These are phyloP conservation scores for Smittia sp. DNA, from an alignment of 2,888 invertebrate genomes.

Conservation along the genomic window DNA sequence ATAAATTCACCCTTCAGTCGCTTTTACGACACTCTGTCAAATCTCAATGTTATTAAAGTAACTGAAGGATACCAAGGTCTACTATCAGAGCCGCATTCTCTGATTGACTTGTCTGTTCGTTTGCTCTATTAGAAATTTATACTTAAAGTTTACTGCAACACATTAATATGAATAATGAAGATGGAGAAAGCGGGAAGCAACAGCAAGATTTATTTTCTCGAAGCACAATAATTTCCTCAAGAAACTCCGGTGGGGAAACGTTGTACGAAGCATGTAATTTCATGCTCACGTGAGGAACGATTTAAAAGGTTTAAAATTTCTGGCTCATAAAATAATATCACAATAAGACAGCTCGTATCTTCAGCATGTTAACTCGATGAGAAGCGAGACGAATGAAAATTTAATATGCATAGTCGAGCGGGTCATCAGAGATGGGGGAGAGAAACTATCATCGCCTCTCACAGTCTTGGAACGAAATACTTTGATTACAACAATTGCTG, in stretches of 20 bases:
- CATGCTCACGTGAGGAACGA: constrained; percentile 19
- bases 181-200: not conserved
- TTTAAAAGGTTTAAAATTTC: constrained; percentile 5
- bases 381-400: not conserved
- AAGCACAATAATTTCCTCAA: not conserved
- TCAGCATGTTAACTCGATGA: not conserved
- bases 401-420: not conserved
- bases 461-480: not conserved
- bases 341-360: not conserved
- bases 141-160: not conserved
- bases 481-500: constrained; percentile 11
- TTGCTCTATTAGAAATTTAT: not conserved
- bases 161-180: constrained; percentile 3
- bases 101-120: not conserved
- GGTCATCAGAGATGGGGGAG: not conserved
- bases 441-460: not conserved
- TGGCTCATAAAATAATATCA: not conserved
- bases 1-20: not conserved
- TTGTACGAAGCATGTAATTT: constrained; percentile 1
- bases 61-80: not conserved
- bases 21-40: not conserved
- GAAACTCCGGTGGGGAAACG: constrained; percentile 30
- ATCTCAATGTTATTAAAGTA: not conserved
- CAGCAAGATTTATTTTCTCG: not conserved
- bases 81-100: not conserved